Percentiles rank a stretch among this genome's conserved stretches.
These are phyloP conservation scores for Muntiacus reevesi DNA, from an alignment of 2,113 vertebrate species.

Conservation along the genomic window DNA sequence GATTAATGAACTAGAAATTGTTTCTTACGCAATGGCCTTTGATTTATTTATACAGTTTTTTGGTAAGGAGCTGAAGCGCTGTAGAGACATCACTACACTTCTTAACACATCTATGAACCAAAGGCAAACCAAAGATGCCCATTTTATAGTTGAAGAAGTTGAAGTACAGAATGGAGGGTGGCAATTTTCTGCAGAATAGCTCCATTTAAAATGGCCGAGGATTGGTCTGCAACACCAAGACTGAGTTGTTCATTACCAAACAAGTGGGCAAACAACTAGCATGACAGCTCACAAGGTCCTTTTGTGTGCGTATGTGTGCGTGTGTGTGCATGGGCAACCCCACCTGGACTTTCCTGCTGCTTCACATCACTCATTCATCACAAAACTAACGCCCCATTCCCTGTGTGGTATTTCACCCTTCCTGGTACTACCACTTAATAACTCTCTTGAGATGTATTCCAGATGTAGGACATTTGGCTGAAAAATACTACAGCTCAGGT, in stretches of 20 bases:
- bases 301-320: fast-evolving
- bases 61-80: background rate
- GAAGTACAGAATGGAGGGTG: background rate
- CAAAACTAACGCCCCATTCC: background rate
- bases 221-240: background rate
- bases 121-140: background rate
- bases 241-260: background rate
- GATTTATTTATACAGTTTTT: background rate
- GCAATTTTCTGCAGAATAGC: background rate
- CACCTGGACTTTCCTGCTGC: background rate
- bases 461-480: background rate
- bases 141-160: background rate
- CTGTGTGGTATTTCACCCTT: background rate
- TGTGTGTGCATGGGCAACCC: fast-evolving
- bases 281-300: background rate
- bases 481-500: background rate
- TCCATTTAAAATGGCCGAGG: background rate
- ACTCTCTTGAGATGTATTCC: background rate
- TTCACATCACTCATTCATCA: background rate
- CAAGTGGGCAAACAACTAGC: background rate
- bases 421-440: background rate
- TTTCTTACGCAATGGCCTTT: background rate
- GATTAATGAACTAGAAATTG: background rate
- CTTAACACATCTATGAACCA: background rate
- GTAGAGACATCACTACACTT: background rate